phyloP scores from a whole-genome alignment of 2,888 invertebrate species.

The Tineola bisselliella region DNA sequence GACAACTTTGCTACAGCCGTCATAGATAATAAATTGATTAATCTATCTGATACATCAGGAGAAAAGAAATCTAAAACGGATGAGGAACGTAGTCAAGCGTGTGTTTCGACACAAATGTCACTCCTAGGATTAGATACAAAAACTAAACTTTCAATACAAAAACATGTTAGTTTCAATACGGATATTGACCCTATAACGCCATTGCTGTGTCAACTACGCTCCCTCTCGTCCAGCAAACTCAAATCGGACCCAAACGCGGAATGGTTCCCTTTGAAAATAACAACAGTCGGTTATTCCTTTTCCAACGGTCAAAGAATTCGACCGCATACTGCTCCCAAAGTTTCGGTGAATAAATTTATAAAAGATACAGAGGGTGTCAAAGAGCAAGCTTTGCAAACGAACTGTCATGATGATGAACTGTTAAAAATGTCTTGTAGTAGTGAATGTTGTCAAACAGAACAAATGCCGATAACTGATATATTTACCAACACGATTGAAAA shows the following conservation, averaged over 20 bases:
- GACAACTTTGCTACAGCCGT: not conserved
- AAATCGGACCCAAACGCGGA: not conserved
- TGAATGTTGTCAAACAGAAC: constrained; percentile 7
- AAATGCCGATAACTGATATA: not conserved
- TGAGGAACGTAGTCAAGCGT: not conserved
- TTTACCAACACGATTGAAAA: not conserved
- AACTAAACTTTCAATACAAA: not conserved
- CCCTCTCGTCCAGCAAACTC: not conserved
- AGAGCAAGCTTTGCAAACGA: constrained; percentile 1
- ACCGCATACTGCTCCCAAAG: not conserved
- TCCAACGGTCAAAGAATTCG: constrained; percentile 21
- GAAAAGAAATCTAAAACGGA: not conserved
- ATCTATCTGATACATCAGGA: not conserved
- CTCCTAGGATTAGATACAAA: not conserved
- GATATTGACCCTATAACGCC: not conserved
- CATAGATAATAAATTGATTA: not conserved
- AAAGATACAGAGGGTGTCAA: not conserved
- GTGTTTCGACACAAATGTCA: not conserved
- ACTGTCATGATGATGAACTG: not conserved
- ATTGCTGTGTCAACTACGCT: not conserved
- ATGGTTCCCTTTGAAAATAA: constrained; percentile 37
- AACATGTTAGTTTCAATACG: not conserved
- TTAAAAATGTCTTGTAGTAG: not conserved
- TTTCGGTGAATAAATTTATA: not conserved
- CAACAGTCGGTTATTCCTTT: constrained; percentile 45